Evolutionary conservation across 2,113 vertebrate genomes (phyloP).

Genomic region (Cricetomys ansorgei): DNA sequence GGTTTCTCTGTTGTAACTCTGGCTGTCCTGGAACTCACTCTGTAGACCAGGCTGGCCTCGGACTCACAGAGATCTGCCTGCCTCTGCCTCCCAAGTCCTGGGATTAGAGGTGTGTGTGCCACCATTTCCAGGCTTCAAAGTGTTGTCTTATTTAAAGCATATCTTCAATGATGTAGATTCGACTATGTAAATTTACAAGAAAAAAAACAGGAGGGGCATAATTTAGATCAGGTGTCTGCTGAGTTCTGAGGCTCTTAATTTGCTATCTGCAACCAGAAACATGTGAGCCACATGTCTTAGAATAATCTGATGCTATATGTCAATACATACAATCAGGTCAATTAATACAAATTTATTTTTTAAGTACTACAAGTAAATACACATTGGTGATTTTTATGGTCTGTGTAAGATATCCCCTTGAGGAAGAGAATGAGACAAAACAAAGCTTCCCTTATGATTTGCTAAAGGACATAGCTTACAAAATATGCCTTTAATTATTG

Average conservation of each 20-base stretch:
- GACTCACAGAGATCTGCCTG: no score
- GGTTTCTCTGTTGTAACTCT: no score
- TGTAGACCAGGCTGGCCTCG: no score
- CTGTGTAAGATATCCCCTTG: neutral
- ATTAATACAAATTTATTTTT: neutral
- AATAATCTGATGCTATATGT: neutral
- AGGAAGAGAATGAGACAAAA: neutral
- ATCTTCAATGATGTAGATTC: neutral
- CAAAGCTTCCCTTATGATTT: neutral
- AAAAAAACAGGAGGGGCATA: neutral
- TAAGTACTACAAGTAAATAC: neutral
- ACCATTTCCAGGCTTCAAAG: no score
- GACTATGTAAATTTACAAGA: neutral
- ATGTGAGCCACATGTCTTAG: neutral
- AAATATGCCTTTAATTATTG: slow-evolving; percentile 7
- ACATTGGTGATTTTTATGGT: neutral
- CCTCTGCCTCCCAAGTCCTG: no score
- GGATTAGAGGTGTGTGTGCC: no score
- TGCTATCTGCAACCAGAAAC: neutral
- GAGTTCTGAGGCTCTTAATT: neutral
- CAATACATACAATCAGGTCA: neutral
- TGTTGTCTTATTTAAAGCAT: neutral
- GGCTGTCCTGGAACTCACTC: no score
- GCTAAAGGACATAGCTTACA: neutral
- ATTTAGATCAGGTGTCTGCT: neutral